A percentile compares a stretch with the other conserved stretches of the same genome.
Evolutionary conservation across 2,113 vertebrate genomes (phyloP).

Genomic region (Fulmarus glacialis): DNA sequence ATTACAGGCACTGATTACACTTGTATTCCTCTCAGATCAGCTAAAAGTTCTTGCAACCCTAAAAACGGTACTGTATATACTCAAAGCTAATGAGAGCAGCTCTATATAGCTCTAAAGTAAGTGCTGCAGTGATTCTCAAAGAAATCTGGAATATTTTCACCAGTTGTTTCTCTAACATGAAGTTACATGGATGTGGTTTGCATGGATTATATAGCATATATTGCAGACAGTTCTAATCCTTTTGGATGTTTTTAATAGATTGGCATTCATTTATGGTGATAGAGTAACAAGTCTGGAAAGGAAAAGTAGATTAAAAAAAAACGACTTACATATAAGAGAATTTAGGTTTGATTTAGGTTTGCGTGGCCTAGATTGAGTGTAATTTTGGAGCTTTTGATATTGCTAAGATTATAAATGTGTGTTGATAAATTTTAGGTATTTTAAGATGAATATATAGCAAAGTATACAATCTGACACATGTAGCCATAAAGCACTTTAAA

Average conservation of each 20-base stretch:
- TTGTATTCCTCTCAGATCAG: background rate
- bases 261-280: background rate
- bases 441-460: background rate
- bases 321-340: background rate
- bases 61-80: background rate
- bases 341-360: background rate
- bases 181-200: background rate
- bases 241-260: background rate
- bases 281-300: background rate
- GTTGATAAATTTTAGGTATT: background rate
- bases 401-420: background rate
- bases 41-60: background rate
- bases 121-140: background rate
- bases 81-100: background rate
- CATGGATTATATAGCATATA: background rate
- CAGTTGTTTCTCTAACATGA: background rate
- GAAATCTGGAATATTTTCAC: background rate
- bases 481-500: background rate
- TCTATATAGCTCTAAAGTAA: background rate
- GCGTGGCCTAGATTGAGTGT: background rate
- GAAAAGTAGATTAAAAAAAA: background rate
- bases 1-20: background rate
- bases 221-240: background rate
- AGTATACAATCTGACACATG: background rate
- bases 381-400: background rate